phyloP scores from a whole-genome alignment of 2,888 invertebrate species.

The Corbicula japonica region DNA sequence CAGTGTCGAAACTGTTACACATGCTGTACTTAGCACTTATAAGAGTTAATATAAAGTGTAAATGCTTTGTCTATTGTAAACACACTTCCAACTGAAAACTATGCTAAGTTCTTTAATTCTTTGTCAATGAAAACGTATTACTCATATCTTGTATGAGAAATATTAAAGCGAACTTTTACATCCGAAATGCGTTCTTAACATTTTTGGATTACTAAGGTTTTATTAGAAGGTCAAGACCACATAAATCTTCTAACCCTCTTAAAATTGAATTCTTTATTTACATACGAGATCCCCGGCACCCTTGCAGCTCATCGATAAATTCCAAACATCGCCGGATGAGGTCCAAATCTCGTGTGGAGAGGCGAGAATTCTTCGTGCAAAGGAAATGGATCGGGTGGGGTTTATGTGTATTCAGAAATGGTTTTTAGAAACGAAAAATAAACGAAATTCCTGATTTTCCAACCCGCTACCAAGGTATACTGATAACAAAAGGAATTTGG shows the following conservation, averaged over 20 bases:
- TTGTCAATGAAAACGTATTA: constrained; percentile 1
- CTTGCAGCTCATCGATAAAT: constrained; percentile 41
- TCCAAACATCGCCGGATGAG: constrained; percentile 43
- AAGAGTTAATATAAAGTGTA: too few species aligned
- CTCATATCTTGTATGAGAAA: background rate
- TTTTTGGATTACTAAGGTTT: constrained; percentile 59
- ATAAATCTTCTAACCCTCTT: constrained; percentile 66
- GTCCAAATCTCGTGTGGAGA: constrained; percentile 38
- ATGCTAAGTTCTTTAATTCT: background rate
- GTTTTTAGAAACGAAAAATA: constrained; percentile 58
- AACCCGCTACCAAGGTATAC: constrained; percentile 27
- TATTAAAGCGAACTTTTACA: constrained; percentile 15
- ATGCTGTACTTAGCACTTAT: too few species aligned
- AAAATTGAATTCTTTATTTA: constrained; percentile 70
- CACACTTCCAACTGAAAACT: too few species aligned
- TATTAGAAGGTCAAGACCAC: constrained; percentile 44
- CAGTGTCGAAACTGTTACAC: too few species aligned
- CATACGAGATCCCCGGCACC: constrained; percentile 53
- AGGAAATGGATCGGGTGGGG: constrained; percentile 63
- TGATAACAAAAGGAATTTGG: constrained; percentile 56
- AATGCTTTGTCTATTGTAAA: too few species aligned
- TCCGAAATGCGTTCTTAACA: constrained; percentile 40
- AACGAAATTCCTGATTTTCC: constrained; percentile 56
- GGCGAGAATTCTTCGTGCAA: constrained; percentile 43
- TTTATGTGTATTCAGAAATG: constrained; percentile 36